phyloP scores from a whole-genome alignment of 2,113 vertebrate species.

The Heloderma charlesbogerti region DNA sequence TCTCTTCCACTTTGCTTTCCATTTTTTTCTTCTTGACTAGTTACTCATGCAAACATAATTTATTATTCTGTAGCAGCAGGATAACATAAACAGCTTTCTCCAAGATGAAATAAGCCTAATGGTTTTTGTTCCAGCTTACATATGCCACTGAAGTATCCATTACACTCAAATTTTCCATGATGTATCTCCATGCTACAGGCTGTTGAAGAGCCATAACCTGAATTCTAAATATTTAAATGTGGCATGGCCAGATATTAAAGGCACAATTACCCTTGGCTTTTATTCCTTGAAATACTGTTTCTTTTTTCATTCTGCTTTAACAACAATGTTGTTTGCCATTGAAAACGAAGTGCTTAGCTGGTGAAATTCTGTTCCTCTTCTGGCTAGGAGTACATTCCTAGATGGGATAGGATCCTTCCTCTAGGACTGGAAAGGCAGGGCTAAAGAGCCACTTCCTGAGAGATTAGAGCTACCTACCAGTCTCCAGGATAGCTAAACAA shows the following conservation, averaged over 20 bases:
- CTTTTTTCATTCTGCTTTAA: not conserved
- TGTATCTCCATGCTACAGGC: not conserved
- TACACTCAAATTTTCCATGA: not conserved
- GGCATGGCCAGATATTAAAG: not conserved
- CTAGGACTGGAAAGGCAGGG: not conserved
- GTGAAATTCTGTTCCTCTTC: not conserved
- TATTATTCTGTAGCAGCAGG: not conserved
- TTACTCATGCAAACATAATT: not conserved
- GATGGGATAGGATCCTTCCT: not conserved
- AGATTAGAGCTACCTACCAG: not conserved
- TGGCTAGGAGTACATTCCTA: not conserved
- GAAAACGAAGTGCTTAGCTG: not conserved
- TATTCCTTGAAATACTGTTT: not conserved
- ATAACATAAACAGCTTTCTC: not conserved
- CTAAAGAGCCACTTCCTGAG: not conserved
- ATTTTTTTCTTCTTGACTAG: not conserved
- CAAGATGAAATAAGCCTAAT: not conserved
- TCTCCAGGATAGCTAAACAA: not conserved
- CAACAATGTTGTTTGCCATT: not conserved
- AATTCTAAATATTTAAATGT: not conserved
- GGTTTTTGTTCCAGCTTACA: conserved; percentile 17
- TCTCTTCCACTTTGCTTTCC: not conserved
- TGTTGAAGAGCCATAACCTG: not conserved
- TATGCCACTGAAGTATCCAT: not conserved
- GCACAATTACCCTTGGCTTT: not conserved